phyloP scores from a whole-genome alignment of 2,797 vertebrate genomes.

The Gymnopithys bicolor region DNA sequence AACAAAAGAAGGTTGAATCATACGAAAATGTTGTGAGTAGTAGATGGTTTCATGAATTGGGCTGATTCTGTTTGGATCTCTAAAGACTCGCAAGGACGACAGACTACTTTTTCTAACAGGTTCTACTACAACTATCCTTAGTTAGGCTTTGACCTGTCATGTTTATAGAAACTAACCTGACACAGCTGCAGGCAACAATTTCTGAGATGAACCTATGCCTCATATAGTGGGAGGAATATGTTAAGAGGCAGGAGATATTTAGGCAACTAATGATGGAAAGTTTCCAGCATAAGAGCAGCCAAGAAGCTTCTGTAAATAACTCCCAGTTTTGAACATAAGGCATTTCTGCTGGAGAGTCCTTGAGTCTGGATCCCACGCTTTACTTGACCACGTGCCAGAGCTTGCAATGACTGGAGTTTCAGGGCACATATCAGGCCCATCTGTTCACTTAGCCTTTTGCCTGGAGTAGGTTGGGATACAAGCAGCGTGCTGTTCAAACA shows the following conservation, averaged over 20 bases:
- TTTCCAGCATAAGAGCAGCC: slow-evolving; percentile 63
- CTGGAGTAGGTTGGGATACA: slow-evolving; percentile 48
- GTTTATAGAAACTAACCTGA: slow-evolving; percentile 21
- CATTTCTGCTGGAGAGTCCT: slow-evolving; percentile 52
- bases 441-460: slow-evolving; percentile 68
- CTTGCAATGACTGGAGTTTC: slow-evolving; percentile 35
- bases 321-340: slow-evolving; percentile 61
- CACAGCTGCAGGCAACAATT: slow-evolving; percentile 37
- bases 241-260: slow-evolving; percentile 48
- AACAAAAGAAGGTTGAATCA: not conserved
- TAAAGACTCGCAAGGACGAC: not conserved
- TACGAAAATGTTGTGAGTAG: not conserved
- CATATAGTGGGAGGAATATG: slow-evolving; percentile 13
- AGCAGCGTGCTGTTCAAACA: not conserved
- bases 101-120: not conserved
- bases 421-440: slow-evolving; percentile 55
- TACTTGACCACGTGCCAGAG: slow-evolving; percentile 57
- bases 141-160: not conserved
- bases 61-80: not conserved
- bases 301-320: slow-evolving; percentile 70
- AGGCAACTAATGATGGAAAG: slow-evolving; percentile 57
- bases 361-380: slow-evolving; percentile 60
- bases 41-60: not conserved
- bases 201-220: slow-evolving; percentile 8
- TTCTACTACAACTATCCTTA: not conserved